Evolutionary conservation across 2,888 invertebrate genomes (phyloP).

Genomic region (Ashinkailepas kermadecensis): DNA sequence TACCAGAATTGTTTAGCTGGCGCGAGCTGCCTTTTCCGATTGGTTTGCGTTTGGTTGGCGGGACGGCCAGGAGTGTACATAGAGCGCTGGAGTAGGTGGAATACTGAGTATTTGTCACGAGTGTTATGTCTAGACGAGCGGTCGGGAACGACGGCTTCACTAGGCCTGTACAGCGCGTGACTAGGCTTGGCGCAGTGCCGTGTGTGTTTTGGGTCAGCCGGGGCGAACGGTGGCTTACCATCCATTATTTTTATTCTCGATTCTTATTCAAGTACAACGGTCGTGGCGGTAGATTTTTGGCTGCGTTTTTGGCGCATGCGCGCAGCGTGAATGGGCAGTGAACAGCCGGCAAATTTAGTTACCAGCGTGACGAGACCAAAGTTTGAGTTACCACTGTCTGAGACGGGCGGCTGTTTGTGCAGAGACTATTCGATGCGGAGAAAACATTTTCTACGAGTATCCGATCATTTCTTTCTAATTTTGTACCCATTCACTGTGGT

Average conservation of each 20-base stretch:
- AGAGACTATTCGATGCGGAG: not conserved
- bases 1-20: not conserved
- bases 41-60: not conserved
- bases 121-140: conserved; percentile 9
- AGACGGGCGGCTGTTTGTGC: not conserved
- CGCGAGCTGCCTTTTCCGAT: not conserved
- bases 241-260: conserved; percentile 17
- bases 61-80: conserved; percentile 6
- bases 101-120: conserved; percentile 17
- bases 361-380: conserved; percentile 20
- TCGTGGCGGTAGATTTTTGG: not conserved
- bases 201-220: conserved; percentile 9
- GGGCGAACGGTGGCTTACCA: not conserved
- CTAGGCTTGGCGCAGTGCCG: conserved; percentile 11
- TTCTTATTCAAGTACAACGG: conserved; percentile 21
- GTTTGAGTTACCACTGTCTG: conserved; percentile 19
- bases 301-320: not conserved
- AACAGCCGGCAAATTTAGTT: conserved; percentile 13
- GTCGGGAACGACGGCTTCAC: not conserved
- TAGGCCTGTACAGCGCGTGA: conserved; percentile 17
- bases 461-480: conserved; percentile 21
- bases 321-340: not conserved
- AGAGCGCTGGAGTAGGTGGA: conserved; percentile 1
- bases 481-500: conserved; percentile 22
- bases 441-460: conserved; percentile 13